Conservation (phyloP, 2,797 vertebrate genomes). For the Petrocephalus schoutedeni region DNA sequence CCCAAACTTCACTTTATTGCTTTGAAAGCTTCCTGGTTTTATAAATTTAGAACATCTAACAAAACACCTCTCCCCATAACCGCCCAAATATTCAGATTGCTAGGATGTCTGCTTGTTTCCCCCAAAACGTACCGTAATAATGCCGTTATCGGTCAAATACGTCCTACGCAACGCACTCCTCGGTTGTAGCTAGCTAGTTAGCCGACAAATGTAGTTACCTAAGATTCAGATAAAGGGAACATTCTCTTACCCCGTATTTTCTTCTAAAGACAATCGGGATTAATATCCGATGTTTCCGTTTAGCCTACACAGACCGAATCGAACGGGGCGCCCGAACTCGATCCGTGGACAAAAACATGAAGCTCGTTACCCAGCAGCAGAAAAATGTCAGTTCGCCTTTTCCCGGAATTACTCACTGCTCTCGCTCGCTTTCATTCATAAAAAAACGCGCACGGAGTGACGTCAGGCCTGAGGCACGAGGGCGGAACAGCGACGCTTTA, state of each 20-base stretch:
- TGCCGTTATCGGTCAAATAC: background rate
- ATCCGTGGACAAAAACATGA: background rate
- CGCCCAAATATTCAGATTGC: background rate
- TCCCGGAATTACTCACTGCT: conserved; percentile 94
- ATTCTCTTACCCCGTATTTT: conserved; percentile 24
- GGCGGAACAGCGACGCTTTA: conserved; percentile 59
- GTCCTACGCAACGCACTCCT: conserved; percentile 10
- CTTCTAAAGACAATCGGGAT: conserved; percentile 17
- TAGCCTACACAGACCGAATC: background rate
- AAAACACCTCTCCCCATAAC: background rate
- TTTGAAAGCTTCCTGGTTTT: conserved; percentile 37
- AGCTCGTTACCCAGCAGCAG: conserved; percentile 40
- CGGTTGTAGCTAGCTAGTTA: conserved; percentile 23
- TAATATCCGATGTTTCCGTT: conserved; percentile 25
- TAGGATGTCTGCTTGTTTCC: background rate
- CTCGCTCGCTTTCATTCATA: conserved; percentile 95
- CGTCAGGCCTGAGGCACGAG: conserved; percentile 73
- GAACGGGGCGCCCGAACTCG: background rate
- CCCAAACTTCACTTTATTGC: conserved; percentile 46
- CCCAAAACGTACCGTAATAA: background rate
- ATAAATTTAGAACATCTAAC: conserved; percentile 14
- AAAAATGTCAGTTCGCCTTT: conserved; percentile 79
- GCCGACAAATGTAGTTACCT: conserved; percentile 48
- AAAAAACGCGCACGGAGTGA: conserved; percentile 94
- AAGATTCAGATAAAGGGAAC: background rate